A percentile compares a stretch with the other conserved stretches of the same genome.
Conservation (phyloP, 2,113 vertebrate species). For the Corythoichthys intestinalis region DNA sequence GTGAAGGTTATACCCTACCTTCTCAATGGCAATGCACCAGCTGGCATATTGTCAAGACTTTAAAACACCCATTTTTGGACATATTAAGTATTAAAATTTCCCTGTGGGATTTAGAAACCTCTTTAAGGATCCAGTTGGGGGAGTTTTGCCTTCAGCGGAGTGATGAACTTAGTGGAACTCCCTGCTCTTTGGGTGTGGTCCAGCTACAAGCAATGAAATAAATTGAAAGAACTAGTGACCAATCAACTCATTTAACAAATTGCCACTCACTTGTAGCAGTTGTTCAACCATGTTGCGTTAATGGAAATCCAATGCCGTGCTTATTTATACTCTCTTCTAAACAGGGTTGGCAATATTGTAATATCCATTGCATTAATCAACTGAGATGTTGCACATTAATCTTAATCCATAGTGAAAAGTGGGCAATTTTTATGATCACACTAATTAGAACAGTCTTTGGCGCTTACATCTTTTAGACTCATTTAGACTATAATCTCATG, state of each 20-base stretch:
- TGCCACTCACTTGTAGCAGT: constrained; percentile 57
- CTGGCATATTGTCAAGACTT: constrained; percentile 52
- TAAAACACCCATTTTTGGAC: constrained; percentile 26
- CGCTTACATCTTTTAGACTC: background rate
- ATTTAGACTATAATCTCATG: background rate
- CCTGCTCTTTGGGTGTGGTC: constrained; percentile 64
- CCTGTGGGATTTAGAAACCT: constrained; percentile 13
- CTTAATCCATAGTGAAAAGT: constrained; percentile 32
- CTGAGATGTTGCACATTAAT: constrained; percentile 50
- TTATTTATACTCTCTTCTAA: constrained; percentile 53
- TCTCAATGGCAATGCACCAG: constrained; percentile 38
- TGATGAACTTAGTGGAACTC: constrained; percentile 34
- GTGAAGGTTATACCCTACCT: constrained; percentile 58
- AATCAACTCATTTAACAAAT: constrained; percentile 71
- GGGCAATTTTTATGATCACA: constrained; percentile 25
- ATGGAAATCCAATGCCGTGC: constrained; percentile 64
- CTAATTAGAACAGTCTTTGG: constrained; percentile 21
- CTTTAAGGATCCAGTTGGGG: constrained; percentile 14
- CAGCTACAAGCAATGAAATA: constrained; percentile 62
- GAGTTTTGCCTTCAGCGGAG: constrained; percentile 18
- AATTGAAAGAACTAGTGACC: constrained; percentile 67
- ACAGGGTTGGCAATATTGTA: constrained; percentile 35
- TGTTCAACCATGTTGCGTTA: constrained; percentile 65
- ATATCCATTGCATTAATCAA: constrained; percentile 54
- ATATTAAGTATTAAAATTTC: constrained; percentile 7